A percentile compares a stretch with the other conserved stretches of the same genome.
Evolutionary conservation across 2,113 vertebrate species (phyloP).

Genomic region (Xiphophorus hellerii): DNA sequence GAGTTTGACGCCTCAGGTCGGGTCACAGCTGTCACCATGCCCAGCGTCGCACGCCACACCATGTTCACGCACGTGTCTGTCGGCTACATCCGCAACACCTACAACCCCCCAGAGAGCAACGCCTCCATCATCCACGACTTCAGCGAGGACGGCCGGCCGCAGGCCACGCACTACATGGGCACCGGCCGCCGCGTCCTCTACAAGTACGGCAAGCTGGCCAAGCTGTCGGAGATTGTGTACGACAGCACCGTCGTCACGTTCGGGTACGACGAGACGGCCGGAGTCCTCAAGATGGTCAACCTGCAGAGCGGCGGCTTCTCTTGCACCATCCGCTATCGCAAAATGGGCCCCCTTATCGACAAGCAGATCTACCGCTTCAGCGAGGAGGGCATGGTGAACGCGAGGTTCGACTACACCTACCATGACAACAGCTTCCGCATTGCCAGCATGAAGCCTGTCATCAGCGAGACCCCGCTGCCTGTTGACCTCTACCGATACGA

Average conservation of each 20-base stretch:
- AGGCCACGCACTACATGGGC: conserved; percentile 89
- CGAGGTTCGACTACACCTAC: conserved; percentile 97
- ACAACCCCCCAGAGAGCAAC: conserved; percentile 96
- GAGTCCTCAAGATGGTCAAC: conserved; percentile 97
- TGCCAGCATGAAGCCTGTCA: conserved; percentile 97
- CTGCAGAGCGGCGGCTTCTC: conserved; percentile 97
- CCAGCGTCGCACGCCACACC: conserved; percentile 96
- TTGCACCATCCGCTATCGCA: conserved; percentile 96
- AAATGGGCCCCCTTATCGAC: conserved; percentile 95
- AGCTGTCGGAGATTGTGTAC: conserved; percentile 93
- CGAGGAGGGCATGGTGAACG: conserved; percentile 99
- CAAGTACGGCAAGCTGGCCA: conserved; percentile 96
- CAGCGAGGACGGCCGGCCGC: conserved; percentile 91
- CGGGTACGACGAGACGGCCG: conserved; percentile 94
- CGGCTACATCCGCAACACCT: conserved; percentile 96
- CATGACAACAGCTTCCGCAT: conserved; percentile 98
- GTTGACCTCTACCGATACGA: conserved; percentile 98
- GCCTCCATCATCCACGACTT: conserved; percentile 97
- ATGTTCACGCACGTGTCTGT: conserved; percentile 96
- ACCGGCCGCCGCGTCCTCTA: conserved; percentile 96
- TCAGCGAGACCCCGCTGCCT: conserved; percentile 96
- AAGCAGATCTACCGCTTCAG: conserved; percentile 98
- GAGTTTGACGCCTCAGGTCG: conserved; percentile 93
- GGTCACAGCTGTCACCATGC: conserved; percentile 96
- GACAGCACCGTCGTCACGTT: conserved; percentile 96